phyloP scores from a whole-genome alignment of 2,888 invertebrate species.

The Caradrina clavipalpis region DNA sequence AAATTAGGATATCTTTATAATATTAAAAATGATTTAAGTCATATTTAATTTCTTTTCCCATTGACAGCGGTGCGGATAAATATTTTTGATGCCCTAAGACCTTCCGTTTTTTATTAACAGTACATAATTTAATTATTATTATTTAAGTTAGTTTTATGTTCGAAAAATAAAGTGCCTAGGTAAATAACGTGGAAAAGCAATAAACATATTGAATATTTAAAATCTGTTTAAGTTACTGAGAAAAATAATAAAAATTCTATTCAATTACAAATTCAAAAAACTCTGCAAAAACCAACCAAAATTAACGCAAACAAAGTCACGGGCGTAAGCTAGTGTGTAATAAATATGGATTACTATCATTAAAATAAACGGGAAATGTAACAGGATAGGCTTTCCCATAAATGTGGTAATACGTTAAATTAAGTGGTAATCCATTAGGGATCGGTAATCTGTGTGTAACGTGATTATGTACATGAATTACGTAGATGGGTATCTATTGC shows the following conservation, averaged over 20 bases:
- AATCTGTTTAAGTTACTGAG: not conserved
- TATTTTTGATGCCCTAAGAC: no score
- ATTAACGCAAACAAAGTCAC: no score
- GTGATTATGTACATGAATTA: slow-evolving; percentile 26
- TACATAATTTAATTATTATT: no score
- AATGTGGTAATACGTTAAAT: slow-evolving; percentile 33
- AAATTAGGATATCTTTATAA: not conserved
- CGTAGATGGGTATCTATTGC: not conserved
- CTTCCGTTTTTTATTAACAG: no score
- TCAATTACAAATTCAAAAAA: no score
- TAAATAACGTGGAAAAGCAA: no score
- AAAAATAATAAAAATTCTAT: not conserved
- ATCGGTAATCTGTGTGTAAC: slow-evolving; percentile 35
- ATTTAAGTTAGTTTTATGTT: no score
- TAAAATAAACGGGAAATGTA: not conserved
- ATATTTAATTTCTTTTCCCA: not conserved
- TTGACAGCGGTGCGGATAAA: no score
- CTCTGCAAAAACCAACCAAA: no score
- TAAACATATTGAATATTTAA: no score
- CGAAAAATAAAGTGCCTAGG: no score
- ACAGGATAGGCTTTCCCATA: slow-evolving; percentile 2
- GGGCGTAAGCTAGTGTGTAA: no score
- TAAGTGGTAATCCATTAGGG: slow-evolving; percentile 47
- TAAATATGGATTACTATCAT: not conserved
- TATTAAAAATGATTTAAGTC: not conserved